Evolutionary conservation across 2,888 invertebrate genomes (phyloP), one percentile per base, ranked within the genome.

Genomic region (Eupithecia subfuscata): DNA sequence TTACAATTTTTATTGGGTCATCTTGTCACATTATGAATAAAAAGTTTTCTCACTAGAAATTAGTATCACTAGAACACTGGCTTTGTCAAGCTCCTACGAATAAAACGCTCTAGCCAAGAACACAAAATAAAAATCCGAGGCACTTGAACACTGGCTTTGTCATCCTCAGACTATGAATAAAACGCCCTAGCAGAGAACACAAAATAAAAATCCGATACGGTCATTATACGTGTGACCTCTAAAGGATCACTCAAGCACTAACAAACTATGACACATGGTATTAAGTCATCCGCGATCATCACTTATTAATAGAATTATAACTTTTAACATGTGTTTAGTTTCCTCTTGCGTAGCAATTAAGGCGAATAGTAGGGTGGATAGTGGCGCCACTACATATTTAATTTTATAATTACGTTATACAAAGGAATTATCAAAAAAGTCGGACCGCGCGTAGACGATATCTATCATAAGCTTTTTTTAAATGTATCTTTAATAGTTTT

Each of bases 241-340:
- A 30, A 1, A 16, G 60, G 1, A 34, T 34, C 56, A 65, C 65
- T 16, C 9, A 71, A 69, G 48, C 64, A 71, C 37, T 60, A 25
- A 48, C 48, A 48, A 52, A 37, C 56, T 67, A 73, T 77, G 75
- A 77, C 75, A 77, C 70, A 73, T 7, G 37, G 30, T 60, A 70
- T 63, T 73, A 40, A 73, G 77, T 77, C 73, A 75, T 73, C 30
- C 48, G 45, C n/a, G 34, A 73, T 77, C 77, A 77, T 69, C 43
- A 63, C n/a, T 71, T 77, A 77, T 68, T 70, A 75, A 77, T 77
- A 77, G 70, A 67, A 67, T n/a, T 67, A 37, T n/a, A n/a, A 11
- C 18, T 34, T 40, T 67, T 4, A 67, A 37, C 37, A 60, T 60
- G 60, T 60, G 60, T 60, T 60, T 12, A n/a, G 65, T 67, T 67